Evolutionary conservation across 2,113 vertebrate genomes (phyloP).

Genomic region (Danionella cerebrum): DNA sequence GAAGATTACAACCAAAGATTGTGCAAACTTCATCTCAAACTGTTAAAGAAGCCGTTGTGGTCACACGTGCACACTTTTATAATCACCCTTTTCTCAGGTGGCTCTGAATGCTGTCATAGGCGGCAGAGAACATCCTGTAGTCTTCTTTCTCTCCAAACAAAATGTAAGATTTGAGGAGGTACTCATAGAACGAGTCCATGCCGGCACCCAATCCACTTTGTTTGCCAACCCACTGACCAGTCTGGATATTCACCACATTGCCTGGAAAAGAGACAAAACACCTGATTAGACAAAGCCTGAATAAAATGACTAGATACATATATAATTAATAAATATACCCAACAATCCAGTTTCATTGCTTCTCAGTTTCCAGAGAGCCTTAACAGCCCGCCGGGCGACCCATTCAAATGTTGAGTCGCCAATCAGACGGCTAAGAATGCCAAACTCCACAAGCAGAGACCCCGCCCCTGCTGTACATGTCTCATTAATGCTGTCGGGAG

Average conservation of each 20-base stretch:
- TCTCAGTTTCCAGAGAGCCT: constrained; percentile 87
- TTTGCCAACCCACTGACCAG: constrained; percentile 92
- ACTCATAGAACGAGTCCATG: constrained; percentile 94
- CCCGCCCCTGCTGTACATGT: constrained; percentile 93
- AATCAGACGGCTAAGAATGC: constrained; percentile 90
- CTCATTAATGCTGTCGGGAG: constrained; percentile 85
- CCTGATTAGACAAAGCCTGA: no score
- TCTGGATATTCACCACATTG: constrained; percentile 96
- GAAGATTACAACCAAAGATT: no score
- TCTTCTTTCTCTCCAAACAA: constrained; percentile 95
- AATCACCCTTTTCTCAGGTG: constrained; percentile 87
- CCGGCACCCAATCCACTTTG: constrained; percentile 96
- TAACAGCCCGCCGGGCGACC: constrained; percentile 89
- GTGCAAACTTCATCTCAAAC: background rate
- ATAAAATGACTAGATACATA: no score
- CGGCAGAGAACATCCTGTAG: constrained; percentile 85
- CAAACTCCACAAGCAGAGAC: constrained; percentile 92
- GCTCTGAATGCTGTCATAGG: constrained; percentile 87
- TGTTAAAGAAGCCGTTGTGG: background rate
- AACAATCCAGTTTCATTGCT: constrained; percentile 88
- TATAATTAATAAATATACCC: constrained; percentile 57
- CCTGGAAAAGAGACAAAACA: constrained; percentile 60
- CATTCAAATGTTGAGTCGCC: constrained; percentile 95
- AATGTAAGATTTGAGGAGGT: constrained; percentile 95
- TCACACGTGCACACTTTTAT: background rate